Base-by-base conservation (phyloP, 2,113 vertebrate genomes). In the Gallinago media region DNA sequence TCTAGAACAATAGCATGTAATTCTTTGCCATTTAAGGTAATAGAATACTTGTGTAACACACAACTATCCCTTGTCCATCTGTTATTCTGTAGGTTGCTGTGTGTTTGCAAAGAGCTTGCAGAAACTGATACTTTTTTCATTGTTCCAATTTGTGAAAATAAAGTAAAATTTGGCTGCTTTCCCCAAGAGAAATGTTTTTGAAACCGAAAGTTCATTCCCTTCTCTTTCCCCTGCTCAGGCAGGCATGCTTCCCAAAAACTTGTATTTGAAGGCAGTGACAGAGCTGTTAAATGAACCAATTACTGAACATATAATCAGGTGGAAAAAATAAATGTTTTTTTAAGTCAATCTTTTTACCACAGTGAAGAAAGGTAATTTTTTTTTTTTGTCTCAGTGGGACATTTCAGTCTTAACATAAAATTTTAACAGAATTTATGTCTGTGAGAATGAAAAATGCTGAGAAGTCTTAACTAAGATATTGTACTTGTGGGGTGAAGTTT, bases 121-220 rank as follows among this genome's bases (percentile, higher is more conserved):
- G 62, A 82, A 85, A 46, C 8, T 0, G 0, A 21, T 21, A 9
- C 2, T 31, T 71, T 71, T 78, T 68, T 31, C 4, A 13, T 38
- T 72, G 20, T 32, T 62, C 16, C 58, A 13, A 18, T 32, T 77
- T 62, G 12, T 67, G 29, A 84, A 81, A 87, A 74, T 76, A 49
- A 59, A 75, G 4, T 72, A 59, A 61, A 86, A 56, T 55, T 38
- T 79, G 36, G 2, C 36, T 62, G 31, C 59, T 74, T 8, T 77
- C 7, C 26, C 6, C 17, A 50, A 36, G 36, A 58, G 21, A 76
- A 86, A 20, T 34, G 27, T 31, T 68, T 81, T 71, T 65, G 11
- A 94, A 92, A 86, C 18, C 25, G 31, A 68, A 81, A 54, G 50
- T 63, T 92, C 26, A 21, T 77, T 75, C 12, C 11, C 4, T 66